These are phyloP conservation scores for Ginglymostoma cirratum DNA, from an alignment of 2,113 vertebrate species.

Conservation along the genomic window DNA sequence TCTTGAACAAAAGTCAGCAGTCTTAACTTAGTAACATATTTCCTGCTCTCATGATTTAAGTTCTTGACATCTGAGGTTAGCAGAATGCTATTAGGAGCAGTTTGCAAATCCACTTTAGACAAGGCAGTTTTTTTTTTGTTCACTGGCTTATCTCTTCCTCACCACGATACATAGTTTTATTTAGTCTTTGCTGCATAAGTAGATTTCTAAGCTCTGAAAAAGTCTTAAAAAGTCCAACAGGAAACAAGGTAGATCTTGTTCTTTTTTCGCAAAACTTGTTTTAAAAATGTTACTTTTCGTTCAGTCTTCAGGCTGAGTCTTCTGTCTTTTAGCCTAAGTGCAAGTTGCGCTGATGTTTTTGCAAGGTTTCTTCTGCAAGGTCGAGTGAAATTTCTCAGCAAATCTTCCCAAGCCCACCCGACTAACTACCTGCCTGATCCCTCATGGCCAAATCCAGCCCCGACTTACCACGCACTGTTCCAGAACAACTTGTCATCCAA, in stretches of 20 bases:
- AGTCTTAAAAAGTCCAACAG: not conserved
- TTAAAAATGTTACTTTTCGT: not conserved
- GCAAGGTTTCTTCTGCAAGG: too few species aligned
- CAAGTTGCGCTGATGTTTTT: too few species aligned
- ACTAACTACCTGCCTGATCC: too few species aligned
- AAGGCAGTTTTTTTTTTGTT: not conserved
- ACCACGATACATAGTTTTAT: not conserved
- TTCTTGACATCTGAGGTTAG: not conserved
- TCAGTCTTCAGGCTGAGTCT: not conserved
- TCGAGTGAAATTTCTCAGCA: too few species aligned
- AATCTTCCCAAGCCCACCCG: too few species aligned
- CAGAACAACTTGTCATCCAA: too few species aligned
- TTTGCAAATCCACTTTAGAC: not conserved
- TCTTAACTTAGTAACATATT: not conserved
- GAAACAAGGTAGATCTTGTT: not conserved
- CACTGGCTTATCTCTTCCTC: not conserved
- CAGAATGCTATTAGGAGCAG: not conserved
- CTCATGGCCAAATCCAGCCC: too few species aligned
- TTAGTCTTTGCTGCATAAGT: not conserved
- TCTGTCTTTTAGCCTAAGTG: too few species aligned
- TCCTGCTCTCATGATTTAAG: not conserved
- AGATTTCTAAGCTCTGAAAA: not conserved
- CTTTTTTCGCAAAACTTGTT: not conserved
- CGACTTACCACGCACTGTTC: too few species aligned
- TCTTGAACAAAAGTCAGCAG: not conserved